phyloP scores from a whole-genome alignment of 2,888 invertebrate genomes.

The Neelides folsomi region DNA sequence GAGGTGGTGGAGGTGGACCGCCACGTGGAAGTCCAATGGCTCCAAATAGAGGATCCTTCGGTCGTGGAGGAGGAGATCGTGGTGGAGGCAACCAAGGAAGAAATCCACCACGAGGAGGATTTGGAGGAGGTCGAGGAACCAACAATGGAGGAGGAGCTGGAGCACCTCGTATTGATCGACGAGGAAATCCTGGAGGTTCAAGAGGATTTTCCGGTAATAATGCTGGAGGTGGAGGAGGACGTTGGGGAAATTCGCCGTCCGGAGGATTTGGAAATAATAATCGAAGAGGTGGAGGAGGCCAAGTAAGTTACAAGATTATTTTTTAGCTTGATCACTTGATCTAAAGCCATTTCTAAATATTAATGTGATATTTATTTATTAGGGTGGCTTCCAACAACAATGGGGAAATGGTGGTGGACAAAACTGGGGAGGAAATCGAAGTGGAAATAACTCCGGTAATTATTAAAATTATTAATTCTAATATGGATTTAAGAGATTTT shows the following conservation, averaged over 20 bases:
- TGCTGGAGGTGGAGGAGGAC: neutral
- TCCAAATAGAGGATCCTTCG: conserved; percentile 1
- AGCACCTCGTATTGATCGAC: conserved; percentile 8
- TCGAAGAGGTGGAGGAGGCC: neutral
- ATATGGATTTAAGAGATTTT: no score
- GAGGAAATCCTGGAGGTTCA: neutral
- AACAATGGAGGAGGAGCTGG: conserved; percentile 4
- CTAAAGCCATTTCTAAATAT: neutral
- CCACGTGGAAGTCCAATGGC: neutral
- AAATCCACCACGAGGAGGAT: conserved; percentile 4
- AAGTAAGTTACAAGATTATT: neutral
- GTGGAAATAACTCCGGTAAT: no score
- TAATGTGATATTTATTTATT: neutral
- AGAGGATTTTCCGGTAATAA: neutral
- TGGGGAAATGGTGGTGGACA: conserved; percentile 14
- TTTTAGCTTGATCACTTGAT: no score
- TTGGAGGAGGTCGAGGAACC: conserved; percentile 1
- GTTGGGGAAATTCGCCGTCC: neutral
- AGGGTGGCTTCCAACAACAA: conserved; percentile 16
- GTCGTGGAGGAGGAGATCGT: conserved; percentile 8
- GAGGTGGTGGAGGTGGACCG: neutral
- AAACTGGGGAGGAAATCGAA: no score
- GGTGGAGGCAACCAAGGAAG: conserved; percentile 4
- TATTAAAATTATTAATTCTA: no score
- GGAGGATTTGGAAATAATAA: neutral